These are phyloP conservation scores for Atrichornis clamosus DNA, from an alignment of 2,113 vertebrate genomes.

Conservation along the genomic window DNA sequence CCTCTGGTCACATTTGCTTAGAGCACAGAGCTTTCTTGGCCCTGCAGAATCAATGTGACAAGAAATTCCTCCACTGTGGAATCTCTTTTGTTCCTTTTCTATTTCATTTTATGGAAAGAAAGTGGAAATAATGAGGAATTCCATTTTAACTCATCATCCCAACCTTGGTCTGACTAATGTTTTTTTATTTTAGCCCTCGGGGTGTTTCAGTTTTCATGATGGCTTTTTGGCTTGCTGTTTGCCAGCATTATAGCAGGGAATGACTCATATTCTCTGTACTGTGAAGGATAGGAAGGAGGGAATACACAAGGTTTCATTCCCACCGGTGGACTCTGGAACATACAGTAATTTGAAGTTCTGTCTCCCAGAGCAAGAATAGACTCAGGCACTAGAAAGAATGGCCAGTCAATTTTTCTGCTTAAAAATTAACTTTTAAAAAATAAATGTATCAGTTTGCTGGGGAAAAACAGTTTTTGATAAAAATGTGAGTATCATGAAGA, in stretches of 20 bases:
- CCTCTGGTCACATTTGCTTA: neutral
- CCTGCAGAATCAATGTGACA: neutral
- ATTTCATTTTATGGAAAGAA: neutral
- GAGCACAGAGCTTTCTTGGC: neutral
- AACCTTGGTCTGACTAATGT: neutral
- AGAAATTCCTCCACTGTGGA: neutral
- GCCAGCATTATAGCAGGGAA: neutral
- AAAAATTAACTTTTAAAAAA: slow-evolving; percentile 34
- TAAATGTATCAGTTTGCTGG: neutral
- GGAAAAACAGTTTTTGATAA: neutral
- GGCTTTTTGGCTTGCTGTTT: slow-evolving; percentile 28
- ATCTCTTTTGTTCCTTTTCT: neutral
- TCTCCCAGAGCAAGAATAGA: neutral
- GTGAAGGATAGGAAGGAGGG: neutral
- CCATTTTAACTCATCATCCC: neutral
- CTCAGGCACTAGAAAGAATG: neutral
- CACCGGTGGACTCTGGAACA: neutral
- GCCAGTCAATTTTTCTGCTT: neutral
- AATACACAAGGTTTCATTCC: neutral
- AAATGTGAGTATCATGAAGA: neutral
- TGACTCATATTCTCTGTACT: neutral
- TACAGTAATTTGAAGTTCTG: neutral
- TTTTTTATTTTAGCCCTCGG: slow-evolving; percentile 10
- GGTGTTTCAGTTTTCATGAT: neutral
- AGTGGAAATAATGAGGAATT: neutral